phyloP scores from a whole-genome alignment of 2,888 invertebrate genomes.

The Agrotis ipsilon region DNA sequence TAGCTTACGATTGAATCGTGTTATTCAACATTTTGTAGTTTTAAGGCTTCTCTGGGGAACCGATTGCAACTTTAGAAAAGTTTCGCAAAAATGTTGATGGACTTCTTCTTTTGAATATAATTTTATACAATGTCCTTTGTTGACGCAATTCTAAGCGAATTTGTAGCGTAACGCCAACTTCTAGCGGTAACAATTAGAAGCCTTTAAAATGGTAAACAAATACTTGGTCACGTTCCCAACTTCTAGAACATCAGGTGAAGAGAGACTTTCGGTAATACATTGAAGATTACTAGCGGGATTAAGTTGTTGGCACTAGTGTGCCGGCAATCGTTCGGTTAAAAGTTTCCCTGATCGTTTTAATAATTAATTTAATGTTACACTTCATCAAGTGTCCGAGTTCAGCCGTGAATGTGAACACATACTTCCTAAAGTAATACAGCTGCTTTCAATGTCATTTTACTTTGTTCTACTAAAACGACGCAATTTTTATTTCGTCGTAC shows the following conservation, averaged over 20 bases:
- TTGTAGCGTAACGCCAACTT: slow-evolving; percentile 33
- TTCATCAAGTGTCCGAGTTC: not conserved
- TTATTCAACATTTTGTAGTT: slow-evolving; percentile 28
- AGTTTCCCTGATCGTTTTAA: slow-evolving; percentile 7
- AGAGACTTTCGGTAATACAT: slow-evolving; percentile 1
- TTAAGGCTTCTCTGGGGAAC: slow-evolving; percentile 10
- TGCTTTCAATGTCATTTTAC: slow-evolving; percentile 26
- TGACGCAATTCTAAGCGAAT: slow-evolving; percentile 25
- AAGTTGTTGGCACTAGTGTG: slow-evolving; percentile 4
- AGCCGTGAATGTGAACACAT: not conserved
- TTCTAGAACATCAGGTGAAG: slow-evolving; percentile 3
- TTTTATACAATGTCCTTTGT: slow-evolving; percentile 33
- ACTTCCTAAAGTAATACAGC: slow-evolving; percentile 20
- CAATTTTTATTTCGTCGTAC: not conserved
- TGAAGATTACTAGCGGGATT: slow-evolving; percentile 1
- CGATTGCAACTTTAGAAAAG: slow-evolving; percentile 16
- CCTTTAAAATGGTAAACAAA: slow-evolving; percentile 17
- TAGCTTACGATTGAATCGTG: slow-evolving; percentile 19
- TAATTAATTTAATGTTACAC: not conserved
- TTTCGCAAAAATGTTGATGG: slow-evolving; percentile 28
- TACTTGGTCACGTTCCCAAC: slow-evolving; percentile 15
- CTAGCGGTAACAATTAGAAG: slow-evolving; percentile 31
- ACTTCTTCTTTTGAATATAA: slow-evolving; percentile 33
- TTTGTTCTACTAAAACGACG: slow-evolving; percentile 1
- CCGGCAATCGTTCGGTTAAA: slow-evolving; percentile 6